phyloP scores from a whole-genome alignment of 2,888 invertebrate species.

The Chrysolina oricalcia region DNA sequence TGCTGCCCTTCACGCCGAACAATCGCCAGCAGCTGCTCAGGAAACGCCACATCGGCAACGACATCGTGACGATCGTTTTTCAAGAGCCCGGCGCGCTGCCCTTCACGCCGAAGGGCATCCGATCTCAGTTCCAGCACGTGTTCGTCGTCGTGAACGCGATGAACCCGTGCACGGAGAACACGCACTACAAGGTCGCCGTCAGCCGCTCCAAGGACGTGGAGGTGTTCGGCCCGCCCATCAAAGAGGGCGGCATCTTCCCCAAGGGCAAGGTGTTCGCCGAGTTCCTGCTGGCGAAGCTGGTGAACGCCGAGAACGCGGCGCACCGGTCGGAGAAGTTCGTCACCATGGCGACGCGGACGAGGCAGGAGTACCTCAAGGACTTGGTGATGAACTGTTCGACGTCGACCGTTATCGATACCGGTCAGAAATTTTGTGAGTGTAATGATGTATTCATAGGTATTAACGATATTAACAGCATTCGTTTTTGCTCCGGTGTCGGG shows the following conservation, averaged over 20 bases:
- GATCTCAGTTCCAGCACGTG: slow-evolving; percentile 98
- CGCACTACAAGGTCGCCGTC: slow-evolving; percentile 83
- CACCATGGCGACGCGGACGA: slow-evolving; percentile 95
- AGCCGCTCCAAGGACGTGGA: slow-evolving; percentile 93
- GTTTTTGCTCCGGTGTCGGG: slow-evolving; percentile 40
- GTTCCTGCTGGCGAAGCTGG: slow-evolving; percentile 94
- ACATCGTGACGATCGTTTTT: slow-evolving; percentile 98
- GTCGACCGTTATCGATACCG: slow-evolving; percentile 85
- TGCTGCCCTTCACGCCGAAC: slow-evolving; percentile 96
- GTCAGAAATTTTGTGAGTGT: slow-evolving; percentile 89
- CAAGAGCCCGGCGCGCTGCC: slow-evolving; percentile 92
- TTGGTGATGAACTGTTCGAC: slow-evolving; percentile 89
- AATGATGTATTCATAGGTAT: slow-evolving; percentile 46
- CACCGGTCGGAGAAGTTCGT: slow-evolving; percentile 97
- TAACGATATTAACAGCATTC: slow-evolving; percentile 19
- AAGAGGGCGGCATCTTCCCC: slow-evolving; percentile 88
- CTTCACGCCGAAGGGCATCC: slow-evolving; percentile 94
- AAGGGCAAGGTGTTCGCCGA: slow-evolving; percentile 96
- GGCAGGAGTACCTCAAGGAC: slow-evolving; percentile 96
- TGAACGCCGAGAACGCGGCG: slow-evolving; percentile 97
- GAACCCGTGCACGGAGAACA: slow-evolving; percentile 93
- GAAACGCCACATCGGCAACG: slow-evolving; percentile 97
- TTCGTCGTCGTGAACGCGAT: slow-evolving; percentile 93
- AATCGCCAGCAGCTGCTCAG: slow-evolving; percentile 95
- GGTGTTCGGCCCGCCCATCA: slow-evolving; percentile 96